Evolutionary conservation across 1,140 invertebrate species (phyloP), one percentile per base, ranked within the genome.

Genomic region (Cardiocondyla obscurior): DNA sequence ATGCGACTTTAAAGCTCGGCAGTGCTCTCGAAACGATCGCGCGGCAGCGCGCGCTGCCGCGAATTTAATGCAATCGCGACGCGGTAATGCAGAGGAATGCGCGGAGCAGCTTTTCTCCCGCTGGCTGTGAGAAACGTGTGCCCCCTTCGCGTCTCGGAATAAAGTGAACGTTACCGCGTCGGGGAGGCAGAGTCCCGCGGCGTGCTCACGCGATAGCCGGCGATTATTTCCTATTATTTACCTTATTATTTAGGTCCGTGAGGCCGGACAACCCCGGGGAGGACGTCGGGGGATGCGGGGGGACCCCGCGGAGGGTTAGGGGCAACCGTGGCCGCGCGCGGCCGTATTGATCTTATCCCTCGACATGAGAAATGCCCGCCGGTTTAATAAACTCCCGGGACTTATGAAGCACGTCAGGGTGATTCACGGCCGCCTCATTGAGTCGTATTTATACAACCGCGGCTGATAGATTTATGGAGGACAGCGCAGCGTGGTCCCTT

Each of bases 311-410:
- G 88, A 86, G 88, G 90, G 90, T 91, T 91, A 90, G 89, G 88
- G 89, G 89, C 89, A 89, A 91, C 89, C 89, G 90, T 90, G 90
- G 90, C 88, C 88, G 89, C 86, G 88, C 90, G 93, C 93, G 93
- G 93, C 91, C 91, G 93, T 94, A 94, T 94, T 94, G 93, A 94
- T 94, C 94, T 94, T 94, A 94, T 94, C 94, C 93, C 91, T 90
- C 90, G 93, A 94, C 93, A 94, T 94, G 93, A 94, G 94, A 94
- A 94, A 94, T 94, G 94, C 93, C 90, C 92, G 93, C 93, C 91
- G 93, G 93, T 94, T 94, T 94, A 94, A 94, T 94, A 94, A 94
- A 94, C 94, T 94, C 93, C 92, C 93, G 93, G 94, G 94, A 94
- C 93, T 94, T 94, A 94, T 94, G 94, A 94, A 94, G 94, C 94